These are phyloP conservation scores for Bombus impatiens DNA, from an alignment of 1,140 invertebrate species.

Conservation along the genomic window DNA sequence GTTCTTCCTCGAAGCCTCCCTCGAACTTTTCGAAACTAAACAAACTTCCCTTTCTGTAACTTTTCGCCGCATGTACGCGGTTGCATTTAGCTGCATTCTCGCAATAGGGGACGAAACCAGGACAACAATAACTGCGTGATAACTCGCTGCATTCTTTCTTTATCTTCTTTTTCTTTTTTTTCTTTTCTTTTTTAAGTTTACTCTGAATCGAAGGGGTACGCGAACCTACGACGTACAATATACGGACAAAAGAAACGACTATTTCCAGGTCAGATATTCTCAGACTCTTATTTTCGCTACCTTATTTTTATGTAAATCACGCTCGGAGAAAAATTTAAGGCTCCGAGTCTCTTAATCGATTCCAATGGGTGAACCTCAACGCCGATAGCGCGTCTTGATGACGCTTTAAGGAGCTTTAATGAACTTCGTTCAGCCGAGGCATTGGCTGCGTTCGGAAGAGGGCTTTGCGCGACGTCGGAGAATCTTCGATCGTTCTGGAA, in stretches of 20 bases:
- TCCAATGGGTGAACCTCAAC: neutral
- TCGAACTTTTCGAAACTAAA: neutral
- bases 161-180: too few relatives aligned
- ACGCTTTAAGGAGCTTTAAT: constrained; percentile 34
- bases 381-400: constrained; percentile 1
- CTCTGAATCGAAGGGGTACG: neutral
- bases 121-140: neutral
- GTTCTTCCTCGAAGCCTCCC: neutral
- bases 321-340: neutral
- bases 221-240: too few relatives aligned
- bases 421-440: constrained; percentile 18
- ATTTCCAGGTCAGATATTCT: constrained; percentile 8
- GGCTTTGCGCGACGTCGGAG: neutral
- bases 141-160: neutral
- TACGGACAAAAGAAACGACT: neutral
- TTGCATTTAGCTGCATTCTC: neutral
- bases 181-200: too few relatives aligned
- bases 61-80: neutral
- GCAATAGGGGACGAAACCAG: neutral
- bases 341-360: constrained; percentile 23
- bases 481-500: constrained; percentile 6
- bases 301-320: constrained; percentile 15
- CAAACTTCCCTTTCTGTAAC: neutral
- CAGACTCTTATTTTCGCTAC: neutral
- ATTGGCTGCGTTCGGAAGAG: neutral